Base-by-base conservation (phyloP, 2,888 invertebrate species). In the Limnephilus auricula region DNA sequence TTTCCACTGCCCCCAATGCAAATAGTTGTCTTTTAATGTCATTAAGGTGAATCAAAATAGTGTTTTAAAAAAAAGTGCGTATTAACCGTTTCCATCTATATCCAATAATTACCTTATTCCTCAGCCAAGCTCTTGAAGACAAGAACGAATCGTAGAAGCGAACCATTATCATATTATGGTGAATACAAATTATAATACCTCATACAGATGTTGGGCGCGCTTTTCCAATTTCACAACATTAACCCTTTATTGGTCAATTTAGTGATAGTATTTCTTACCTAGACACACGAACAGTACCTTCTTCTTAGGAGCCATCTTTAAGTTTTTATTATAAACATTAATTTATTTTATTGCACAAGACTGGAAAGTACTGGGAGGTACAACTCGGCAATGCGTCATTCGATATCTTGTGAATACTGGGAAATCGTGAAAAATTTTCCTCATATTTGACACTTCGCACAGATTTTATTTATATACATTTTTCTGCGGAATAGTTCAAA, bases 211-310 rank as follows among this genome's bases (percentile, higher is more conserved):
- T 40, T 40, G 3, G 37, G 37, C 6, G 37, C 37, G 37, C 6
- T 37, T n/a, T n/a, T 40, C 12, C 12, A 10, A 25, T 25, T 65
- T 65, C 65, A 65, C 65, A 5, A 25, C 65, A 65, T 50, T 50
- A 45, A 3, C 45, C 2, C 45, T 2, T 15, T 15, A 50, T 15
- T 50, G 15, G 45, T 50, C 45, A 50, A 50, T 65, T 31, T 31
- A 31, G 31, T 80, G 82, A 82, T 34, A 34, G 18, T 82, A 82
- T 82, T 34, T 82, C 92, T 93, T 94, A 96, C 96, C 96, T 5
- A 96, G 94, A 92, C 96, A 96, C 90, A 96, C 95, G 93, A 96
- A 96, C 9, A 96, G 94, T 0, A 95, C 96, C 93, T 95, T 96
- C 93, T 95, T 95, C 93, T 93, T 92, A n/a, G 83, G 79, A 9